Conservation (phyloP, 2,797 vertebrate species). For the Gallirallus australis region DNA sequence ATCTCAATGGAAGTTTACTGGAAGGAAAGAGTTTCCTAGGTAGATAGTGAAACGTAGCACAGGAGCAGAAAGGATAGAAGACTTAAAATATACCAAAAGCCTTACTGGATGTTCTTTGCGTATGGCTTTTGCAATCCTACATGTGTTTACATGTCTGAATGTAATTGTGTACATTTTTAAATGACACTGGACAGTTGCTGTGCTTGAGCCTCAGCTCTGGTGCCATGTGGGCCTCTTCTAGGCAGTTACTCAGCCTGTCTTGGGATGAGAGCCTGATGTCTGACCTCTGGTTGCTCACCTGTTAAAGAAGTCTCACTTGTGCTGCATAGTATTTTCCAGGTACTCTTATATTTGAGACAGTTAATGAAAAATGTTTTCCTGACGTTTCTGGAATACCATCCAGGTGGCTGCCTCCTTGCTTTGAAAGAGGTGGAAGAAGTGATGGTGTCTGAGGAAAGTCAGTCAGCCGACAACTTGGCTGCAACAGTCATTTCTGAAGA, state of each 20-base stretch:
- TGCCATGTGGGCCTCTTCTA: rapidly evolving
- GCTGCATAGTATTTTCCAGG: rapidly evolving
- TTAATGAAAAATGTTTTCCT: not conserved
- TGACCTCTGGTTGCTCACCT: not conserved
- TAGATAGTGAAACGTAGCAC: not conserved
- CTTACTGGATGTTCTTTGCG: not conserved
- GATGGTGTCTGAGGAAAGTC: constrained; percentile 80
- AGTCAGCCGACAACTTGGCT: constrained; percentile 77
- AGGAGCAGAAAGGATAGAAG: not conserved
- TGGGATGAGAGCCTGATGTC: not conserved
- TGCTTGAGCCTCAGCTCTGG: not conserved
- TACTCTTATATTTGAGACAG: not conserved
- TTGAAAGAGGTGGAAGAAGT: constrained; percentile 83
- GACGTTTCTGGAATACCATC: not conserved
- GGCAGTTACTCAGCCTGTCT: not conserved
- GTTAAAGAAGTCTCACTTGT: not conserved
- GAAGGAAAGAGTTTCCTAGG: not conserved
- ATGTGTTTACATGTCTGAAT: not conserved
- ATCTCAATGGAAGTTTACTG: not conserved
- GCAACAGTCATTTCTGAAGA: constrained; percentile 88
- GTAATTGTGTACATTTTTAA: not conserved
- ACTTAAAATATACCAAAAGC: not conserved
- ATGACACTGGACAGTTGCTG: not conserved
- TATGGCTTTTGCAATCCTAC: not conserved
- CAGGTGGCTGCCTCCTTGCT: constrained; percentile 89